Conservation (phyloP, 2,113 vertebrate genomes). For the Hemiscyllium ocellatum region DNA sequence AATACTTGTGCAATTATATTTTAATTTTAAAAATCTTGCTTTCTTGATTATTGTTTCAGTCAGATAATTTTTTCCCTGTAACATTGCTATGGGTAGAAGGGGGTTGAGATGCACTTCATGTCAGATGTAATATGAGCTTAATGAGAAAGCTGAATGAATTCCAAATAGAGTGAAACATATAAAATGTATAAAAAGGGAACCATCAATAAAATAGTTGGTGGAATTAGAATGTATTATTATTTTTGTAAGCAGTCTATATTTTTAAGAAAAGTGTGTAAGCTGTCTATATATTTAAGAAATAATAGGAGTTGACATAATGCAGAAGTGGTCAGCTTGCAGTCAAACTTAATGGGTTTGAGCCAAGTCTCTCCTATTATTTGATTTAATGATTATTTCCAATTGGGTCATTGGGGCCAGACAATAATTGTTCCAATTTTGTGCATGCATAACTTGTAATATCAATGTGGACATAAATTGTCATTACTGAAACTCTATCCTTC, state of each 20-base stretch:
- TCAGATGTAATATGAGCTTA: background rate
- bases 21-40: background rate
- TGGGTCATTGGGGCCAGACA: background rate
- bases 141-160: background rate
- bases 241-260: background rate
- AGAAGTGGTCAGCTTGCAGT: background rate
- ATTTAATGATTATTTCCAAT: background rate
- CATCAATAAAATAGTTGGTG: background rate
- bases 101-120: background rate
- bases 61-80: background rate
- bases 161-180: background rate
- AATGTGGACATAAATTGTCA: background rate
- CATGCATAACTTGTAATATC: background rate
- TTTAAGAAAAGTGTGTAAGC: background rate
- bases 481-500: background rate
- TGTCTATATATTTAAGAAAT: background rate
- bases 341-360: background rate
- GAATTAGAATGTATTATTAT: background rate
- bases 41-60: background rate
- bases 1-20: background rate
- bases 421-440: background rate
- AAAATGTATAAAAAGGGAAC: background rate
- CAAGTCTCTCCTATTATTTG: background rate
- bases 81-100: background rate
- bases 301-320: background rate